Evolutionary conservation across 2,113 vertebrate species (phyloP).

Genomic region (Axis porcinus): DNA sequence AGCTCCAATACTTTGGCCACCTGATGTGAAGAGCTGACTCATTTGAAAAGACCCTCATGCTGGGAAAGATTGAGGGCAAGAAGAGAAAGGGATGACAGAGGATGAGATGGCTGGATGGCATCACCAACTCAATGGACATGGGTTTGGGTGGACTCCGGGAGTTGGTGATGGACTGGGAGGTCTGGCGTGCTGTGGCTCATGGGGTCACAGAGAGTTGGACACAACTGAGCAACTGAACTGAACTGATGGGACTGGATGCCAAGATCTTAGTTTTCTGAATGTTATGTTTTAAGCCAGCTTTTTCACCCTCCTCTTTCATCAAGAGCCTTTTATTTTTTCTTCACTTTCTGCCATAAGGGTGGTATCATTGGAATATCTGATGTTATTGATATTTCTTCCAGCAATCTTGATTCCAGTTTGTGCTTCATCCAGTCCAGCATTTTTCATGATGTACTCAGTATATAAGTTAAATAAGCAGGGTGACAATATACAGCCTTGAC

Average conservation of each 20-base stretch:
- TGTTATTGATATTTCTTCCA: background rate
- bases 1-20: too few species aligned
- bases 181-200: too few species aligned
- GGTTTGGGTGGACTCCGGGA: too few species aligned
- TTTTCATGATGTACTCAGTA: background rate
- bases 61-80: too few species aligned
- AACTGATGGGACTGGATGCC: background rate
- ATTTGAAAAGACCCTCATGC: too few species aligned
- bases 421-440: background rate
- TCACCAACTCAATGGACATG: too few species aligned
- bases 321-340: background rate
- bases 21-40: too few species aligned
- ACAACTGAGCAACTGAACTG: too few species aligned
- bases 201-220: too few species aligned
- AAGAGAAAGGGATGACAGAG: too few species aligned
- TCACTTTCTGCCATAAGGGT: background rate
- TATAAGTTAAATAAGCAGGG: background rate
- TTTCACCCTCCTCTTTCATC: background rate
- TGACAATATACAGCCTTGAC: background rate
- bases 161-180: too few species aligned
- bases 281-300: background rate
- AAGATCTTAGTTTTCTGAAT: background rate
- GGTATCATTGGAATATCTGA: background rate
- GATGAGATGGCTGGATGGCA: too few species aligned
- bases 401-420: background rate